phyloP scores from a whole-genome alignment of 2,797 vertebrate species.

The Rallus crepitans region DNA sequence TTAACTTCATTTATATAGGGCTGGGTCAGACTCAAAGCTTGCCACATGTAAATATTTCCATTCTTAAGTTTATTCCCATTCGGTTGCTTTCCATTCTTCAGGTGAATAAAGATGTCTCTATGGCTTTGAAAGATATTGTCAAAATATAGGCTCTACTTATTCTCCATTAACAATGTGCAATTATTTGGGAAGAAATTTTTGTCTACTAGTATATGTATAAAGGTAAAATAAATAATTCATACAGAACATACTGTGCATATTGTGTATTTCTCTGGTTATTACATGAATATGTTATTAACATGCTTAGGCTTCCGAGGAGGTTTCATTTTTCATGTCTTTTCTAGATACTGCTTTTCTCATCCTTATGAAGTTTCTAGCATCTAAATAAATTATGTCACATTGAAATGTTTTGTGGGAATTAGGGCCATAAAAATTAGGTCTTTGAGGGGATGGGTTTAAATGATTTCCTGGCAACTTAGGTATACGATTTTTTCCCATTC shows the following conservation, averaged over 20 bases:
- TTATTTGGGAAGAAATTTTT: not conserved
- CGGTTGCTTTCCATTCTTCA: not conserved
- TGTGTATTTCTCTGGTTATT: slow-evolving; percentile 44
- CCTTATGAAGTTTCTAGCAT: slow-evolving; percentile 24
- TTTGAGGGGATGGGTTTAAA: slow-evolving; percentile 21
- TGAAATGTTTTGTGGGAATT: slow-evolving; percentile 40
- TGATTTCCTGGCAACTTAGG: not conserved
- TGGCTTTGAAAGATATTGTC: not conserved
- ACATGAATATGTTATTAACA: slow-evolving; percentile 41
- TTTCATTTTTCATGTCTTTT: slow-evolving; percentile 59
- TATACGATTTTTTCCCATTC: slow-evolving; percentile 23
- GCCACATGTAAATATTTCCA: not conserved
- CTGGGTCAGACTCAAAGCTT: not conserved
- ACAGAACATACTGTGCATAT: slow-evolving; percentile 26
- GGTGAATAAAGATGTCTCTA: not conserved
- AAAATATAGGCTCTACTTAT: not conserved
- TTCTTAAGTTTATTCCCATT: not conserved
- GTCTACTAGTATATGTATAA: not conserved
- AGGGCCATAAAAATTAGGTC: slow-evolving; percentile 33
- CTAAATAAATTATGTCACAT: slow-evolving; percentile 56
- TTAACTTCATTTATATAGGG: not conserved
- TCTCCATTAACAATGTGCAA: not conserved
- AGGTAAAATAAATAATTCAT: slow-evolving; percentile 60
- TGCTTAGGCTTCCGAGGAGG: not conserved
- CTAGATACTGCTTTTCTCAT: not conserved